A percentile compares a stretch with the other conserved stretches of the same genome.
Evolutionary conservation across 1,140 invertebrate genomes (phyloP).

Genomic region (Caenorhabditis briggsae): DNA sequence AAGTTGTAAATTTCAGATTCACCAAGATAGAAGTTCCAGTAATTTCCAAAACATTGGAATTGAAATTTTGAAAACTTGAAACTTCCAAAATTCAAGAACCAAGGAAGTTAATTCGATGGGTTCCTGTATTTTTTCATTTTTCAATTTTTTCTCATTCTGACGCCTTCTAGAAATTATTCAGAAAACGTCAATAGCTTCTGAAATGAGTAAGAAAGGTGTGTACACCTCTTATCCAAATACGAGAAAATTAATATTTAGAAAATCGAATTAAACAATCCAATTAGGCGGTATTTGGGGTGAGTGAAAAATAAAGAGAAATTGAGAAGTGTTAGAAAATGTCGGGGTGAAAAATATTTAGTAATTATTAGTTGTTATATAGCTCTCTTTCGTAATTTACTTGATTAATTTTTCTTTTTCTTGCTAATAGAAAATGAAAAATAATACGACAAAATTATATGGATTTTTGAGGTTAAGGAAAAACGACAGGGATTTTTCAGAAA

Average conservation of each 20-base stretch:
- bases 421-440: too few species aligned
- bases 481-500: too few species aligned
- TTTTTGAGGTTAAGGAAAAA: too few species aligned
- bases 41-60: too few species aligned
- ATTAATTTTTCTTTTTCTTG: background rate
- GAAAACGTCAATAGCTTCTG: background rate
- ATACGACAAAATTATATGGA: too few species aligned
- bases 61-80: too few species aligned
- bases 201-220: background rate
- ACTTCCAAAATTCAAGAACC: too few species aligned
- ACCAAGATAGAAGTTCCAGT: too few species aligned
- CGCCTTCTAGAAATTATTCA: background rate
- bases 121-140: too few species aligned
- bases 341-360: background rate
- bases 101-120: too few species aligned
- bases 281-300: background rate
- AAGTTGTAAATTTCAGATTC: too few species aligned
- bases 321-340: background rate
- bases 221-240: too few species aligned
- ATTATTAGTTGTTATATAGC: background rate
- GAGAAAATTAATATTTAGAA: background rate
- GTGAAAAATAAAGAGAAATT: background rate
- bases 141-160: background rate
- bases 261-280: constrained; percentile 50
- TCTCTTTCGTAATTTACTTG: background rate